Evolutionary conservation across 2,797 vertebrate species (phyloP), one percentile per base, ranked within the genome.

Genomic region (Eutrigla gurnardus): DNA sequence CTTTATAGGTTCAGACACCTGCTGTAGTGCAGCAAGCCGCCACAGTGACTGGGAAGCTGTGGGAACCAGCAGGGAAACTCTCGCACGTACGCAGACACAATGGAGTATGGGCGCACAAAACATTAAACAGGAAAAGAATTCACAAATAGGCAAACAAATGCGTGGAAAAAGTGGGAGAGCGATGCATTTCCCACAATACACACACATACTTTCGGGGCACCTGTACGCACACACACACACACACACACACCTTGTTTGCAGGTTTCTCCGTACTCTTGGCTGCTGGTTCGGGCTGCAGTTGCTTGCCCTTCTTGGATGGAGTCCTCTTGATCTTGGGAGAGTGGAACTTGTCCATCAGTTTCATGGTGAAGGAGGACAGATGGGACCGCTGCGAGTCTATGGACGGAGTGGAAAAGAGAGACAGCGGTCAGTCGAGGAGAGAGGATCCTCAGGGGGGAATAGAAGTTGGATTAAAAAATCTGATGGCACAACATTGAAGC

Each of bases 301-400:
- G 97, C 84, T 98, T 99, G 73, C 97, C 96, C 87, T 99, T 99
- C 94, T 98, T 99, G 33, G 98, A 99, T 5, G 97, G 98, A 0
- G 97, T 98, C 79, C 98, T 95, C 94, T 98, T 99, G 93, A 99
- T 98, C 93, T 99, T 99, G 80, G 98, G 98, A 5, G 98, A 98
- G 86, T 99, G 97, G 94, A 99, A 99, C 91, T 99, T 99, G 94
- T 98, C 97, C 94, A 96, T 99, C 83, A 99, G 90, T 91, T 99
- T 99, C 97, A 99, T 99, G 63, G 98, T 99, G 95, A 99, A 98
- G 8, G 98, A 98, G 87, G 97, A 96, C 81, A 99, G 96, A 86
- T 99, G 98, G 83, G 98, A 99, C 82, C 97, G 97, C 89, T 98
- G 97, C 15, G 97, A 98, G 91, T 99, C 98, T 99, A 82, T 4